Evolutionary conservation across 2,888 invertebrate genomes (phyloP).

Genomic region (Aporophyla nigra): DNA sequence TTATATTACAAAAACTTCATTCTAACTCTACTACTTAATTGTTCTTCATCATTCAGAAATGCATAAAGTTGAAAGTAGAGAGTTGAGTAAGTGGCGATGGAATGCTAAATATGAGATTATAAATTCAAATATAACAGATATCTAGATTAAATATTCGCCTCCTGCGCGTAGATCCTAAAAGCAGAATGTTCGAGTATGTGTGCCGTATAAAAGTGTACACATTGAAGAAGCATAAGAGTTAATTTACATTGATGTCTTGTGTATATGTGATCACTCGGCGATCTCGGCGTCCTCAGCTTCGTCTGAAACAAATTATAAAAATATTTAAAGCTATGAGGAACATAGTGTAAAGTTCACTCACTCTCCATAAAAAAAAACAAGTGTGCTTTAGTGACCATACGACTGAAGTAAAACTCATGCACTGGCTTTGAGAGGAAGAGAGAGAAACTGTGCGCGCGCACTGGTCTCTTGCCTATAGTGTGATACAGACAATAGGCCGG

Average conservation of each 20-base stretch:
- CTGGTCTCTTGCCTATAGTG: too few species aligned
- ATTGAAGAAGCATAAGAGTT: conserved; percentile 46
- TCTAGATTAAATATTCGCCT: not conserved
- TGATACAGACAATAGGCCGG: too few species aligned
- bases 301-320: conserved; percentile 35
- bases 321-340: too few species aligned
- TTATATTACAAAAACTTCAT: not conserved
- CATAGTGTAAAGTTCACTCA: too few species aligned
- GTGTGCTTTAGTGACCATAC: too few species aligned
- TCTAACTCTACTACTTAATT: not conserved
- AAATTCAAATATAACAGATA: not conserved
- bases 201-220: conserved; percentile 32
- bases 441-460: too few species aligned
- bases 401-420: too few species aligned
- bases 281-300: conserved; percentile 54
- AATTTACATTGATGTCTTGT: conserved; percentile 21
- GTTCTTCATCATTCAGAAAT: not conserved
- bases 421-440: too few species aligned
- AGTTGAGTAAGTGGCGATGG: too few species aligned
- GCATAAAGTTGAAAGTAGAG: not conserved
- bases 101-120: not conserved
- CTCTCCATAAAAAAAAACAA: too few species aligned
- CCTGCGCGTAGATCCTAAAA: not conserved
- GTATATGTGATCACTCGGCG: conserved; percentile 39
- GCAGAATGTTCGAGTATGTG: conserved; percentile 41